Percentiles rank a stretch among this genome's conserved stretches.
These are phyloP conservation scores for Apotomis betuletana DNA, from an alignment of 2,888 invertebrate species.

Conservation along the genomic window DNA sequence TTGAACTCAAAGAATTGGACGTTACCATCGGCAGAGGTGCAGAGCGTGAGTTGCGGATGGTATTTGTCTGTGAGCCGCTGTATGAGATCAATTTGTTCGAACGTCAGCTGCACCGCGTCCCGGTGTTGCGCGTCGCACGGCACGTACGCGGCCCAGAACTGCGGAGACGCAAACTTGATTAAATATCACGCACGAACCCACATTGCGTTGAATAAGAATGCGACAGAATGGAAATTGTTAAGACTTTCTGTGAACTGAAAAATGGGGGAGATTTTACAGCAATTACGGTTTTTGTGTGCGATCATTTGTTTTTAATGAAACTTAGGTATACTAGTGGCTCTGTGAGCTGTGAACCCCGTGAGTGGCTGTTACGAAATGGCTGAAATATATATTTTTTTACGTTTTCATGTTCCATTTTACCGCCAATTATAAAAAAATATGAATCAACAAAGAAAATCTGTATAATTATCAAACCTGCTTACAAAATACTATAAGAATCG, in stretches of 20 bases:
- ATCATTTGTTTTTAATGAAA: too few species aligned
- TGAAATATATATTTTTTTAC: too few species aligned
- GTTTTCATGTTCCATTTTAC: too few species aligned
- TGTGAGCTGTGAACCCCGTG: too few species aligned
- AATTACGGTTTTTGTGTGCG: not conserved
- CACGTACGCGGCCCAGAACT: constrained; percentile 96
- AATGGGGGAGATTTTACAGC: constrained; percentile 11
- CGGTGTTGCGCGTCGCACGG: constrained; percentile 92
- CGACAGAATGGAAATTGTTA: constrained; percentile 23
- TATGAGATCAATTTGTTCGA: constrained; percentile 94
- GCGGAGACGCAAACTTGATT: constrained; percentile 67
- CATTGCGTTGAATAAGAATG: constrained; percentile 35
- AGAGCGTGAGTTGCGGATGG: constrained; percentile 89
- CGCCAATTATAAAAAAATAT: too few species aligned
- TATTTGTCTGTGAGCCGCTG: constrained; percentile 91
- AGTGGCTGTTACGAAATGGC: too few species aligned
- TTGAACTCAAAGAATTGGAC: not conserved
- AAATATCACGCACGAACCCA: constrained; percentile 68
- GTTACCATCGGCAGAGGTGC: constrained; percentile 90
- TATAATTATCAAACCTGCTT: too few species aligned
- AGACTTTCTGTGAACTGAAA: constrained; percentile 10
- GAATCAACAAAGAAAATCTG: too few species aligned
- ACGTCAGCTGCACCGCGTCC: constrained; percentile 91
- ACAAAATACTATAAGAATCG: too few species aligned
- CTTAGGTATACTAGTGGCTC: too few species aligned